Conservation (phyloP, 2,888 invertebrate genomes). For the Xylota segnis region DNA sequence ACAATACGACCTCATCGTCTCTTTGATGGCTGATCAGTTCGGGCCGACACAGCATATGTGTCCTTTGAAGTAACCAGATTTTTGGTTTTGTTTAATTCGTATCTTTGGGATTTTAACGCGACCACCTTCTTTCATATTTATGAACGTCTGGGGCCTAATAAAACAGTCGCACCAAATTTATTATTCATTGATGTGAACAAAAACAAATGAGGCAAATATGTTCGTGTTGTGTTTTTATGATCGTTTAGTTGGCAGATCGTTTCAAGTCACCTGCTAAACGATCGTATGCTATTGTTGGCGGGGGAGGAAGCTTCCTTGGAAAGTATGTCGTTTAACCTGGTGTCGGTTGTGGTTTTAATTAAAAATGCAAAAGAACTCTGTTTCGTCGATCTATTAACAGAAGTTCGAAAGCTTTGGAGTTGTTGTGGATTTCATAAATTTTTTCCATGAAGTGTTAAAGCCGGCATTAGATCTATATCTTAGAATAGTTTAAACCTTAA, state of each 20-base stretch:
- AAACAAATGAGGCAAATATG: neutral
- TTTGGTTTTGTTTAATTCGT: conserved; percentile 1
- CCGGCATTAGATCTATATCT: neutral
- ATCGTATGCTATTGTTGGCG: neutral
- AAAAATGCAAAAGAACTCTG: neutral
- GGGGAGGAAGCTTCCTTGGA: neutral
- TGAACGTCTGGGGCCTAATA: conserved; percentile 8
- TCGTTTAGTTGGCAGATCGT: conserved; percentile 24
- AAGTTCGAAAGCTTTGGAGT: neutral
- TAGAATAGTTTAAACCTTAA: conserved; percentile 4
- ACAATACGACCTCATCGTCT: neutral
- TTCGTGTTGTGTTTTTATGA: conserved; percentile 18
- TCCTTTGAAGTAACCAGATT: conserved; percentile 5
- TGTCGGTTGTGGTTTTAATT: neutral
- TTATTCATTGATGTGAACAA: conserved; percentile 9
- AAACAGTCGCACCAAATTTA: conserved; percentile 10
- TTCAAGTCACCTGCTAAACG: conserved; percentile 2
- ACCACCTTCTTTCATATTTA: conserved; percentile 14
- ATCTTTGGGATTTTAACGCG: conserved; percentile 3
- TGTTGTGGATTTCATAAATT: neutral
- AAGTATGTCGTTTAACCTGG: neutral
- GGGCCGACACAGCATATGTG: conserved; percentile 4
- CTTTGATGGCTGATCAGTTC: neutral
- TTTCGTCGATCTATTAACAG: neutral
- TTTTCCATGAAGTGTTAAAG: neutral